Evolutionary conservation across 2,888 invertebrate species (phyloP), one percentile per base, ranked within the genome.

Genomic region (Agrilus biguttatus): DNA sequence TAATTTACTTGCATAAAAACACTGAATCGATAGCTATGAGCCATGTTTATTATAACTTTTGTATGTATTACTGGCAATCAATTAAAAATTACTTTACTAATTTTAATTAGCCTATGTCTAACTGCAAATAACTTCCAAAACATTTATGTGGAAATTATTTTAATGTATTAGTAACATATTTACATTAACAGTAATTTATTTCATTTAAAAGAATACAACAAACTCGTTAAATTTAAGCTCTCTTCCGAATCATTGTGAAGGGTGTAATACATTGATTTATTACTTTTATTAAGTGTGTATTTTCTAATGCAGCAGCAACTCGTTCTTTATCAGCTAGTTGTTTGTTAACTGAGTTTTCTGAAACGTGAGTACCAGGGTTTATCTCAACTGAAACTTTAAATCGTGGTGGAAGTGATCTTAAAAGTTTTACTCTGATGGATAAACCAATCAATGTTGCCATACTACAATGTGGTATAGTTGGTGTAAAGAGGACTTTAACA

Each of bases 381-480:
- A 96, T 89, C 56, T 79, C 75, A 0, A 96, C 92, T 6, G 76
- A 79, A 2, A 93, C 86, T 71, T 95, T 87, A 59, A 88, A 89
- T 36, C 85, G 73, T 8, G 80, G 68, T 0, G 93, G 92, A 5
- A 95, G 66, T 1, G 85, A 80, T 46, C 96, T 72, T 19, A 95
- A 69, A 6, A 98, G 69, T 60, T 93, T 90, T 0, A 97, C 95
- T 37, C 90, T 71, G 52, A 98, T 95, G 0, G 92, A 89, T 1
- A 98, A 70, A 2, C 96, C 89, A 49, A 78, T 95, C 33, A 98
- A 67, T 0, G 97, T 95, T 2, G 97, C 97, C 95, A 97, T 93
- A 54, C 93, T 93, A 59, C 98, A 98, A 59, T 98, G 96, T 0
- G 97, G 97, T 54, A 98, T 97, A 0, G 98, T 98, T 1, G 98